phyloP scores from a whole-genome alignment of 2,888 invertebrate genomes.

The Iselma pallidipennis region DNA sequence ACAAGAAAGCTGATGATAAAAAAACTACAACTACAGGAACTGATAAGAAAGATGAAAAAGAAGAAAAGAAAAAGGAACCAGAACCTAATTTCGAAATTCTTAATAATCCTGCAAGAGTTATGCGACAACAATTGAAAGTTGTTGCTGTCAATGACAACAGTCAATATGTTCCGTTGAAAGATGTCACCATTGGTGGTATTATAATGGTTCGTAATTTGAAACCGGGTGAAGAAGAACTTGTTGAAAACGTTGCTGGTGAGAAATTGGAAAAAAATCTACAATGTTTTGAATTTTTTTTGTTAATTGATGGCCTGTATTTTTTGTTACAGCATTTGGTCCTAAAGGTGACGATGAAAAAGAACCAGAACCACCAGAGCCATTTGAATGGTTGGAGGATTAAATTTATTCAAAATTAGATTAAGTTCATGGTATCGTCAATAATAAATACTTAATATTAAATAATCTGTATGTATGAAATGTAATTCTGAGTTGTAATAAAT shows the following conservation, averaged over 20 bases:
- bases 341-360: slow-evolving; percentile 95
- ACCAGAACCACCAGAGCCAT: slow-evolving; percentile 96
- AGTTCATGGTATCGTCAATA: background rate
- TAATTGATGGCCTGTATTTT: slow-evolving; percentile 16
- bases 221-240: slow-evolving; percentile 79
- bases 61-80: slow-evolving; percentile 76
- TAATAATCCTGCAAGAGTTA: slow-evolving; percentile 91
- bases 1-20: slow-evolving; percentile 51
- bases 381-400: slow-evolving; percentile 90
- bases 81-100: slow-evolving; percentile 92
- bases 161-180: slow-evolving; percentile 85
- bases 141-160: slow-evolving; percentile 80
- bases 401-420: slow-evolving; percentile 6
- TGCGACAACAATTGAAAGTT: slow-evolving; percentile 87
- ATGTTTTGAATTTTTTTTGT: slow-evolving; percentile 14
- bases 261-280: slow-evolving; percentile 17
- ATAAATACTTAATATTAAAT: background rate
- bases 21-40: slow-evolving; percentile 58
- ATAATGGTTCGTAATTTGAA: slow-evolving; percentile 90
- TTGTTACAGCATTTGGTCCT: slow-evolving; percentile 74
- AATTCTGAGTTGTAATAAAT: slow-evolving; percentile 8
- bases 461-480: slow-evolving; percentile 2
- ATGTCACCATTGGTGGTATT: slow-evolving; percentile 93
- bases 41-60: slow-evolving; percentile 58
- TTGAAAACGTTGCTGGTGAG: slow-evolving; percentile 83